Evolutionary conservation across 1,140 invertebrate species (phyloP), one percentile per base, ranked within the genome.

Genomic region (Cyphomyrmex costatus): DNA sequence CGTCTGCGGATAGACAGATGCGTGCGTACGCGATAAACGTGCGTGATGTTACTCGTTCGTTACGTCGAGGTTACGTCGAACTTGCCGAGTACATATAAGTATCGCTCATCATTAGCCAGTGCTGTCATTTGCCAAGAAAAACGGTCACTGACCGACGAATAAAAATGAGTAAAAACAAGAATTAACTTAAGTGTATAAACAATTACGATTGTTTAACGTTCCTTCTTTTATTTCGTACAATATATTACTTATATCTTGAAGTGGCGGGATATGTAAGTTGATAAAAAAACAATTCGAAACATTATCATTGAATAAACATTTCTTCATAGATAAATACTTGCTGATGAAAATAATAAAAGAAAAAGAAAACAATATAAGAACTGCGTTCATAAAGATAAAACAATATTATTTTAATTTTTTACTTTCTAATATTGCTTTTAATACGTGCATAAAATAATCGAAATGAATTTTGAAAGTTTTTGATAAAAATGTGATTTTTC

Each of bases 11-110:
- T 33, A 10, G 8, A 33, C 27, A 16, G n/a, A 36, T 24, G 49
- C 53, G 46, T 42, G 4, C 36, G 49, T 24, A 42, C 27, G 36
- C 2, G 42, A 2, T 10, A 14, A 27, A 58, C 51, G 24, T 21
- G 36, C 49, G 71, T 51, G 53, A 87, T 61, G 42, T 85, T 74
- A 68, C 49, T 49, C 56, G 58, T 63, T 77, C 24, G n/a, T 61
- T 77, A 56, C 63, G 36, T 88, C 73, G 71, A 89, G 83, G 76
- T 77, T 79, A 74, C 68, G 24, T 49, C 12, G 14, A 46, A 33
- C 12, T 6, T 21, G 19, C 30, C 24, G 12, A 24, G 61, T 30
- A 65, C 3, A 8, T 1, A 7, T 24, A 65, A 5, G 16, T 30
- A 5, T 10, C 49, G 77, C 30, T 58, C 24, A 21, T 80, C 49